These are phyloP conservation scores for Myopa tessellatipennis DNA, from an alignment of 2,888 invertebrate species.

Conservation along the genomic window DNA sequence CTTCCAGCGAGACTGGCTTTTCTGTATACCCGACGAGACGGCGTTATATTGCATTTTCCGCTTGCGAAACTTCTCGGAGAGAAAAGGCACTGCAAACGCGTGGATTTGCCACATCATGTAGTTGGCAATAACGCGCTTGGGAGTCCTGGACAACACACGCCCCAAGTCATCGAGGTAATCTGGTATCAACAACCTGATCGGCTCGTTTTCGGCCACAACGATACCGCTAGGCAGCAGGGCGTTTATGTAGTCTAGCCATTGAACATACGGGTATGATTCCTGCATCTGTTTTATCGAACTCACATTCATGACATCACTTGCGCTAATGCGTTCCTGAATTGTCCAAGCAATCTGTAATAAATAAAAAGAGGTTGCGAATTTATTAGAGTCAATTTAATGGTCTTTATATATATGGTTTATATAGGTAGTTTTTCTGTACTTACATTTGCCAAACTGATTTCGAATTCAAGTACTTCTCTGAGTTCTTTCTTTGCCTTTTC, in stretches of 20 bases:
- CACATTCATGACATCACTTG: constrained; percentile 87
- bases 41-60: constrained; percentile 85
- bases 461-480: constrained; percentile 84
- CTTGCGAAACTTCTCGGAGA: constrained; percentile 81
- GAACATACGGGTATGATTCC: constrained; percentile 74
- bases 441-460: constrained; percentile 92
- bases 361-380: neutral
- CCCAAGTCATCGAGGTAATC: constrained; percentile 82
- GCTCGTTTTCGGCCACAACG: constrained; percentile 75
- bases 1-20: constrained; percentile 90
- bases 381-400: neutral
- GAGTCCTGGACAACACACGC: constrained; percentile 71
- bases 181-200: constrained; percentile 78
- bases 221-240: constrained; percentile 78
- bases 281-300: constrained; percentile 85
- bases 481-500: constrained; percentile 78
- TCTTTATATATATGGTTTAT: neutral
- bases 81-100: constrained; percentile 82
- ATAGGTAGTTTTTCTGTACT: constrained; percentile 63
- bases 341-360: constrained; percentile 74
- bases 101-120: constrained; percentile 94
- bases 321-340: constrained; percentile 66
- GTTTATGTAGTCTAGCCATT: constrained; percentile 81
- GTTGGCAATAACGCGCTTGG: constrained; percentile 81
- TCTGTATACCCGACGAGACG: constrained; percentile 84